Conservation (phyloP, 2,797 vertebrate species). For the Uromys caudimaculatus region DNA sequence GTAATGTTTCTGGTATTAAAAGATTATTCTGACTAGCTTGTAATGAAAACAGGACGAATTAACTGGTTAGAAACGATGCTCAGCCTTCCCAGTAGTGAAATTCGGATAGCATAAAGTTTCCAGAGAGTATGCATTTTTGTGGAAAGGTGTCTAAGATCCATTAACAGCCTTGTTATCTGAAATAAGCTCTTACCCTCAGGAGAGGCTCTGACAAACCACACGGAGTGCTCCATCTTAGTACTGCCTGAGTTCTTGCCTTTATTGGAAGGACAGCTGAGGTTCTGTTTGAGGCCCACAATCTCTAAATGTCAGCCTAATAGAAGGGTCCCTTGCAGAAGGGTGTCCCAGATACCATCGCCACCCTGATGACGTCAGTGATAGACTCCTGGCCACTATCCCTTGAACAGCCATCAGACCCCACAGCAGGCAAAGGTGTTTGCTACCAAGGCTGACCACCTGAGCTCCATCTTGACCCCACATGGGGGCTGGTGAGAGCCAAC, state of each 20-base stretch:
- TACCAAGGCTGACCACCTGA: neutral
- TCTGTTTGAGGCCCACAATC: neutral
- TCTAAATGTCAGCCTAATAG: neutral
- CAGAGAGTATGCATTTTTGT: neutral
- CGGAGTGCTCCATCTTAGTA: neutral
- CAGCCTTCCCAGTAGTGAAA: neutral
- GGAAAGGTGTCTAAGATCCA: neutral
- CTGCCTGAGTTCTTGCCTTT: neutral
- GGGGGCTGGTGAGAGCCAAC: neutral
- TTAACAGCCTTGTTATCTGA: neutral
- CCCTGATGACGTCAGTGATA: neutral
- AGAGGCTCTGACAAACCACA: neutral
- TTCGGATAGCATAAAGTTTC: neutral
- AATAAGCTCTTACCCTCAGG: neutral
- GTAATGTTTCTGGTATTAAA: neutral
- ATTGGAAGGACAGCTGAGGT: neutral
- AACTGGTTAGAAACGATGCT: neutral
- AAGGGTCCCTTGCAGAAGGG: neutral
- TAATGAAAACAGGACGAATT: neutral
- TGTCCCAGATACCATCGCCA: neutral
- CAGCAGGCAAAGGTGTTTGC: neutral
- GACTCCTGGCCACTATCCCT: neutral
- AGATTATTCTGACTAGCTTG: neutral
- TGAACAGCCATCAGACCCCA: neutral
- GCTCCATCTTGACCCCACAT: neutral